Evolutionary conservation across 2,113 vertebrate genomes (phyloP).

Genomic region (Acanthochromis polyacanthus): DNA sequence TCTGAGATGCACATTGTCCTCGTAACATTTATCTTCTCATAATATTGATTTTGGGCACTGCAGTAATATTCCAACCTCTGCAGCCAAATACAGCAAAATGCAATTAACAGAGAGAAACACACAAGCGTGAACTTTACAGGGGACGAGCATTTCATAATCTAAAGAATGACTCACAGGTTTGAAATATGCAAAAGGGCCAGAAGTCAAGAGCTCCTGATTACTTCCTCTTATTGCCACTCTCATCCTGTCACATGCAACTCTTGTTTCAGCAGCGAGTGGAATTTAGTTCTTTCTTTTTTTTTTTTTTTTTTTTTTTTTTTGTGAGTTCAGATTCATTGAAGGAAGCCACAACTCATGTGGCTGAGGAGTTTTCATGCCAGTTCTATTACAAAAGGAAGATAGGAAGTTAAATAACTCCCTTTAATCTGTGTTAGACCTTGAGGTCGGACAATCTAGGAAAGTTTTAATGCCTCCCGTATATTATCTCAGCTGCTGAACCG

Average conservation of each 20-base stretch:
- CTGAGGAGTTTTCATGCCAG: background rate
- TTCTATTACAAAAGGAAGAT: background rate
- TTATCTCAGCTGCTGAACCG: background rate
- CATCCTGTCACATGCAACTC: slow-evolving; percentile 50
- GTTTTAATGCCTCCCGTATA: too few species aligned
- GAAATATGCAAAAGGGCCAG: slow-evolving; percentile 50
- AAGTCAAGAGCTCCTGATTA: slow-evolving; percentile 57
- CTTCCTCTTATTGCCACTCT: slow-evolving; percentile 46
- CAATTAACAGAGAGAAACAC: slow-evolving; percentile 68
- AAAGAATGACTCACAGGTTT: slow-evolving; percentile 59
- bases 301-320: background rate
- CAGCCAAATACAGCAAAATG: slow-evolving; percentile 71
- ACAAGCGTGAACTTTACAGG: slow-evolving; percentile 43
- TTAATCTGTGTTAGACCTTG: background rate
- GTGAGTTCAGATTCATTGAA: background rate
- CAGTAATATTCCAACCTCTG: slow-evolving; percentile 48
- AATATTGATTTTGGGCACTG: slow-evolving; percentile 81
- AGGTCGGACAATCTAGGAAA: background rate
- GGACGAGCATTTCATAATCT: slow-evolving; percentile 59
- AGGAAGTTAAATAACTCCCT: background rate
- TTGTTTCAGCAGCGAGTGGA: slow-evolving; percentile 37
- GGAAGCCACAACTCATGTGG: background rate
- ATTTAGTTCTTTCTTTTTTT: slow-evolving; percentile 16
- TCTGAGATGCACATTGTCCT: slow-evolving; percentile 73
- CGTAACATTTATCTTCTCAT: slow-evolving; percentile 68